Evolutionary conservation across 2,888 invertebrate genomes (phyloP), one percentile per base, ranked within the genome.

Genomic region (Enchytraeus crypticus): DNA sequence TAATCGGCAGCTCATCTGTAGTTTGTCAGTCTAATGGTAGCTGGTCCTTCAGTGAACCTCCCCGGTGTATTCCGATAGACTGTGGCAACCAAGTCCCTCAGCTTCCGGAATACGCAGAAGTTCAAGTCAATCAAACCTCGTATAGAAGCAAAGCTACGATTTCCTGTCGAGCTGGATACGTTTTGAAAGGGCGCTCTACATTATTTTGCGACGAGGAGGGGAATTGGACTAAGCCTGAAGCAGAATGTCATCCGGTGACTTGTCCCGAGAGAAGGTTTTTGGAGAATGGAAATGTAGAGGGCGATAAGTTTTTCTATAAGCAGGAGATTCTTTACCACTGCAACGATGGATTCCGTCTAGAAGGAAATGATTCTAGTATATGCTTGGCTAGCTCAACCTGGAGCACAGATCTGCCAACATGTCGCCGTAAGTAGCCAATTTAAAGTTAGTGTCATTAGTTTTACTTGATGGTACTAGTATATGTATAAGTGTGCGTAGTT

Each of bases 201-300:
- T 32, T 63, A 23, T 29, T 46, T 26, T 67, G 67, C 38, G 58
- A 43, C 21, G 54, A 30, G 18, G 30, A 34, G 21, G 66, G 65
- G 2, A 30, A 26, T 11, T 65, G 65, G 65, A 54, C 33, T 18
- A 69, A 69, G 2, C 47, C 65, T 11, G 59, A 64, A 5, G 74
- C 76, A 2, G 32, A 56, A 0, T 79, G 79, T 69, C 65, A 68
- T 51, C 61, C 59, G 23, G 64, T 72, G 4, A 64, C 66, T 14
- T 72, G 71, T 66, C 64, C 68, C 0, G 66, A 63, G 2, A 66
- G 67, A 1, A 27, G 11, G 29, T 30, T 21, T 32, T 53, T 61
- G 11, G 21, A 23, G 18, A 45, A 66, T 43, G 65, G 65, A 8
- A 33, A 30, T 33, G 33, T 49, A 26, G 53, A 60, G 18, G 65